Conservation (phyloP, 2,888 invertebrate species). For the Baccha elongata region DNA sequence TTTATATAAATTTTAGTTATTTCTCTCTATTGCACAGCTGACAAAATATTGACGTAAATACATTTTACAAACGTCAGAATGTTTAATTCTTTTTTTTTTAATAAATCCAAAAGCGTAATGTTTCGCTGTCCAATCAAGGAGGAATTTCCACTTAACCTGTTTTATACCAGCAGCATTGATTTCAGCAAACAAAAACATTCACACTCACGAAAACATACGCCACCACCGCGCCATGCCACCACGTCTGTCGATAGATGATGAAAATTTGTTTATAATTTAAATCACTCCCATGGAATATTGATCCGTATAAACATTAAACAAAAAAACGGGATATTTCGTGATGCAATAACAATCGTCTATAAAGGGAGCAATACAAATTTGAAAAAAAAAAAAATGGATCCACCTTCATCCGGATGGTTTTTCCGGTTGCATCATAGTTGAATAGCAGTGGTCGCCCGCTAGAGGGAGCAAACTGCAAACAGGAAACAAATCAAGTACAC, state of each 20-base stretch:
- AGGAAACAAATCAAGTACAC: neutral
- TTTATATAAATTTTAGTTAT: neutral
- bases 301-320: conserved; percentile 34
- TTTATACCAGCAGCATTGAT: conserved; percentile 27
- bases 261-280: conserved; percentile 38
- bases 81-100: neutral
- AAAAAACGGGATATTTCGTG: conserved; percentile 20
- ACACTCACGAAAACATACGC: neutral
- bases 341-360: conserved; percentile 17
- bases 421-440: conserved; percentile 30
- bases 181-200: conserved; percentile 3
- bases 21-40: neutral
- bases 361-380: neutral
- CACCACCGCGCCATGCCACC: neutral
- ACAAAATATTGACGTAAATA: conserved; percentile 29
- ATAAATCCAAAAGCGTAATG: conserved; percentile 2
- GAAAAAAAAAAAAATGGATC: neutral
- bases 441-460: conserved; percentile 7
- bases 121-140: conserved; percentile 28
- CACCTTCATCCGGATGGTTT: conserved; percentile 1
- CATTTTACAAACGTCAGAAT: conserved; percentile 10
- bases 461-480: neutral
- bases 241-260: conserved; percentile 25
- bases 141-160: conserved; percentile 56
- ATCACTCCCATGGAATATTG: conserved; percentile 34